Base-by-base conservation (phyloP, 2,113 vertebrate species). In the Calypte anna region DNA sequence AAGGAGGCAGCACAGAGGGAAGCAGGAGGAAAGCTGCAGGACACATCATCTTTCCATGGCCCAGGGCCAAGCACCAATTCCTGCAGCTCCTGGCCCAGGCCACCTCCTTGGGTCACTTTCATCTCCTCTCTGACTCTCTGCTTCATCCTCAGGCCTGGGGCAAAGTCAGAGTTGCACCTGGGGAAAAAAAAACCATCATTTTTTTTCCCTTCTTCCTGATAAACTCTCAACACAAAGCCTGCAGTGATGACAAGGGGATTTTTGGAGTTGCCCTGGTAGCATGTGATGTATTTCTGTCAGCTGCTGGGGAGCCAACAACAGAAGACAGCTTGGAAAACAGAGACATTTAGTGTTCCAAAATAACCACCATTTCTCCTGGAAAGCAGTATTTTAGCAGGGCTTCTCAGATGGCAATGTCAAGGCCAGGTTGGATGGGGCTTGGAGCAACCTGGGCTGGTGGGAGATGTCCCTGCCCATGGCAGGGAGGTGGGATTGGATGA, bases 141-240 rank as follows among this genome's bases (percentile, higher is more conserved):
- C 24, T 66, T 21, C 72, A 76, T 28, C 74, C 61, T 67, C 74
- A 54, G 31, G 31, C 27, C 21, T 22, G 33, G 61, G 61, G 31
- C 48, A 25, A 27, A 46, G 28, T 7, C 40, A 22, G 33, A 0
- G 2, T 2, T 40, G 9, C 51, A 31, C 44, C 15, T 22, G 54
- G 54, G n/a, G 40, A 86, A 90, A 86, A 21, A 40, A 40, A 40
- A 40, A 40, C 40, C 11, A 40, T 10, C 38, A 40, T 40, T 40
- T 40, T 40, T 40, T 40, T 40, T 40, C 11, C 11, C 11, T 40
- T 13, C 66, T 80, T 18, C 28, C 6, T 17, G 10, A 14, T 31
- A 17, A 88, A n/a, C 15, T 80, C 76, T 38, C 21, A 3, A 10
- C 11, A 28, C 17, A 36, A 76, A 69, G 22, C 62, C 66, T 40